Conservation (phyloP, 2,888 invertebrate genomes). For the Drosophila planitibia region DNA sequence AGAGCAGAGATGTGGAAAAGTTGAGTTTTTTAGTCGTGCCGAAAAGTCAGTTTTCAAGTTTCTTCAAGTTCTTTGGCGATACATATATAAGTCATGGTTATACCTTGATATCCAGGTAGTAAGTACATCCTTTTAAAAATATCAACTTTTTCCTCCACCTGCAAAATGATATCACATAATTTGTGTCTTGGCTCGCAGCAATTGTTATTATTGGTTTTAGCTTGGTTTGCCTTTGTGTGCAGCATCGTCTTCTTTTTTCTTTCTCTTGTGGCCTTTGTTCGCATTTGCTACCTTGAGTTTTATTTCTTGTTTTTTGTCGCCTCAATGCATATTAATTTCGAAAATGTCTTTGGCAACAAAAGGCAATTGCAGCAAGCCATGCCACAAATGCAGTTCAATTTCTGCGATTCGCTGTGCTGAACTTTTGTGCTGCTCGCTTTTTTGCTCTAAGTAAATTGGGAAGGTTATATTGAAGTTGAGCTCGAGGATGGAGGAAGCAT, state of each 20-base stretch:
- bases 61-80: slow-evolving; percentile 51
- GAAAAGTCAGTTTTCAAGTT: slow-evolving; percentile 67
- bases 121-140: slow-evolving; percentile 13
- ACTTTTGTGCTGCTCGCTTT: slow-evolving; percentile 51
- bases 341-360: slow-evolving; percentile 73
- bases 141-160: background rate
- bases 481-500: background rate
- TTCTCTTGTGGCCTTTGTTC: slow-evolving; percentile 20
- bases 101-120: slow-evolving; percentile 20
- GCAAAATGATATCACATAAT: slow-evolving; percentile 61
- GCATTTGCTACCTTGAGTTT: slow-evolving; percentile 8
- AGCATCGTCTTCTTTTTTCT: background rate
- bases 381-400: slow-evolving; percentile 71
- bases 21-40: slow-evolving; percentile 46
- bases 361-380: slow-evolving; percentile 58
- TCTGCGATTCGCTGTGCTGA: slow-evolving; percentile 40
- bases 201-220: slow-evolving; percentile 61
- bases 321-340: slow-evolving; percentile 72
- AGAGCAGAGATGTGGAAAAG: slow-evolving; percentile 25
- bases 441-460: background rate
- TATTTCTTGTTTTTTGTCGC: slow-evolving; percentile 13
- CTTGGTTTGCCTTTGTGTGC: slow-evolving; percentile 26
- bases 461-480: background rate
- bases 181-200: slow-evolving; percentile 53
- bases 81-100: slow-evolving; percentile 62